A percentile compares a stretch with the other conserved stretches of the same genome.
Evolutionary conservation across 2,797 vertebrate genomes (phyloP).

Genomic region (Arnoldichthys spilopterus): DNA sequence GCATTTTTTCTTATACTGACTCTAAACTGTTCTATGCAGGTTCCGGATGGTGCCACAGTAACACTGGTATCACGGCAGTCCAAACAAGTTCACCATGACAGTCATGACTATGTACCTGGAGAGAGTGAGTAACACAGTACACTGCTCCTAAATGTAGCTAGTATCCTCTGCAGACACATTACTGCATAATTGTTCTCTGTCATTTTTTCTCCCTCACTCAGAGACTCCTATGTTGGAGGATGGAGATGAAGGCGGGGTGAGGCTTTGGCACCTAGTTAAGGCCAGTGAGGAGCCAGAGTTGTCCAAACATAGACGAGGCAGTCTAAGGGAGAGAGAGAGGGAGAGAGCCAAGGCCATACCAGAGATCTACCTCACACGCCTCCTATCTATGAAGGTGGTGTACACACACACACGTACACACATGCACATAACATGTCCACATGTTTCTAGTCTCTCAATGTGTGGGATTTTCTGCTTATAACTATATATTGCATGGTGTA

Average conservation of each 20-base stretch:
- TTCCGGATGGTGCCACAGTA: slow-evolving; percentile 93
- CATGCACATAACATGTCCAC: no score
- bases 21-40: no score
- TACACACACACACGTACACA: no score
- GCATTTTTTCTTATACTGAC: no score
- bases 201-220: slow-evolving; percentile 70
- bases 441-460: no score
- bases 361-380: slow-evolving; percentile 95
- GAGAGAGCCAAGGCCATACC: slow-evolving; percentile 95
- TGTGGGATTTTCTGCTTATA: no score
- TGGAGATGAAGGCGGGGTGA: slow-evolving; percentile 94
- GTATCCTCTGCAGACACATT: no score
- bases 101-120: slow-evolving; percentile 94
- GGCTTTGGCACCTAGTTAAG: slow-evolving; percentile 96
- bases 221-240: slow-evolving; percentile 98
- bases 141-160: no score
- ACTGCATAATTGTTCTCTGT: no score
- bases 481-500: no score
- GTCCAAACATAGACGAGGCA: slow-evolving; percentile 92
- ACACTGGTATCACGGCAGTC: slow-evolving; percentile 92
- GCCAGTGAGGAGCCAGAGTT: slow-evolving; percentile 94
- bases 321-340: slow-evolving; percentile 92
- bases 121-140: slow-evolving; percentile 92
- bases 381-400: slow-evolving; percentile 98
- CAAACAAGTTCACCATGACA: slow-evolving; percentile 93